A percentile compares a stretch with the other conserved stretches of the same genome.
Evolutionary conservation across 2,888 invertebrate genomes (phyloP).

Genomic region (Serrognathus titanus): DNA sequence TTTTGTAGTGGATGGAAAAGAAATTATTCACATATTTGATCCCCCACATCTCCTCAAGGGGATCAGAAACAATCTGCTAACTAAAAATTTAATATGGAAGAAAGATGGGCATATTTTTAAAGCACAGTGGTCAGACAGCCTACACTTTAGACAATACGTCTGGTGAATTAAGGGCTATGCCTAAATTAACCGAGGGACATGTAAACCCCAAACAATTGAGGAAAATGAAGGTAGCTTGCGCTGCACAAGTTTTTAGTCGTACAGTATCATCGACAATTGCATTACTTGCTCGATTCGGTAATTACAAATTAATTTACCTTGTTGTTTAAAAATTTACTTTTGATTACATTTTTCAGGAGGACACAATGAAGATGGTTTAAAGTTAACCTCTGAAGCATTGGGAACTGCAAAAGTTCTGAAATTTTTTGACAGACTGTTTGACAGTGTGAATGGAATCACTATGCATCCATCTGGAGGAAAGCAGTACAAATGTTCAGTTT

Average conservation of each 20-base stretch:
- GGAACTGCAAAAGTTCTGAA: too few relatives aligned
- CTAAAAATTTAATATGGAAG: background rate
- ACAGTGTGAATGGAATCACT: too few relatives aligned
- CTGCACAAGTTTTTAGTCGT: background rate
- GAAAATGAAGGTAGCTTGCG: background rate
- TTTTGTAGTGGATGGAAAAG: slow-evolving; percentile 1
- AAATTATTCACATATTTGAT: slow-evolving; percentile 5
- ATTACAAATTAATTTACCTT: too few relatives aligned
- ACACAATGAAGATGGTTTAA: too few relatives aligned
- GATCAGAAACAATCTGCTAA: slow-evolving; percentile 2
- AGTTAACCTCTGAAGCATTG: too few relatives aligned
- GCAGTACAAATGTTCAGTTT: too few relatives aligned
- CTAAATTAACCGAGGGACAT: background rate
- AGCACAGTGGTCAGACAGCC: background rate
- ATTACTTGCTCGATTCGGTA: background rate
- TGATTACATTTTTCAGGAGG: too few relatives aligned
- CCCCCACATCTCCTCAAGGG: slow-evolving; percentile 7
- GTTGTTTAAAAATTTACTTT: too few relatives aligned
- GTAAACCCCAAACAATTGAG: background rate
- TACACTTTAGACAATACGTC: background rate
- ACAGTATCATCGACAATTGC: background rate
- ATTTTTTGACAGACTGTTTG: too few relatives aligned
- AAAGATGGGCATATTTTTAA: background rate
- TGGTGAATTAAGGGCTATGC: background rate
- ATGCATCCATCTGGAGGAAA: too few relatives aligned